Conservation (phyloP, 2,797 vertebrate genomes). For the Acanthiza pusilla region DNA sequence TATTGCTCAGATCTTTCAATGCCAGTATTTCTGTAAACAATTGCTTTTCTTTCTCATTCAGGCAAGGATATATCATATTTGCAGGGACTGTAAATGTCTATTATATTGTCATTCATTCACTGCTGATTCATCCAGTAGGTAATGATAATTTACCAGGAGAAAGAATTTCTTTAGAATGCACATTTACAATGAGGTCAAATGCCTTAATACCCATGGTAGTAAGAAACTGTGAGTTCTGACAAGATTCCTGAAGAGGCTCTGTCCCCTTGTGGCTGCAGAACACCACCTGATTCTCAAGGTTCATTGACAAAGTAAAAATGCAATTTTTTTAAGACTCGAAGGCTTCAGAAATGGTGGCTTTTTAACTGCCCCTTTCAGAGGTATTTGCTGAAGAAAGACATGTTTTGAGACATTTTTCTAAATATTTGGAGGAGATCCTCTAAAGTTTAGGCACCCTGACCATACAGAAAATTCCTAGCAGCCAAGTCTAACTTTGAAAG, state of each 20-base stretch:
- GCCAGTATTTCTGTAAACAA: background rate
- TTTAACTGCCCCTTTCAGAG: background rate
- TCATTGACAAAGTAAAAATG: background rate
- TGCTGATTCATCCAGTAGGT: background rate
- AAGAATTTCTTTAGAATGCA: background rate
- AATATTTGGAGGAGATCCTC: background rate
- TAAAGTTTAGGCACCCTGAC: background rate
- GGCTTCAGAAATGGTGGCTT: background rate
- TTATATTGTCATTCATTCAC: background rate
- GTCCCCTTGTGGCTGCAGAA: background rate
- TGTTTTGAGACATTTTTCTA: background rate
- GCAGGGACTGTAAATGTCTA: background rate
- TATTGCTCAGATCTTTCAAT: background rate
- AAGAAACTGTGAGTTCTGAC: background rate
- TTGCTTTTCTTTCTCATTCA: background rate
- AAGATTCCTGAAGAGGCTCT: background rate
- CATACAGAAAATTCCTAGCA: background rate
- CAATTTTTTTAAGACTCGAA: background rate
- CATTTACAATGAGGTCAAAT: background rate
- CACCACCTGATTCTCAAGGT: background rate
- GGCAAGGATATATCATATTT: background rate
- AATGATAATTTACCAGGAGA: background rate
- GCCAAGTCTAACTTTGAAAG: background rate
- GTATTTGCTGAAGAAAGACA: background rate
- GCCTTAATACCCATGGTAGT: background rate